Conservation (phyloP, 2,888 invertebrate species). For the Cataglyphis rosenhaueri region DNA sequence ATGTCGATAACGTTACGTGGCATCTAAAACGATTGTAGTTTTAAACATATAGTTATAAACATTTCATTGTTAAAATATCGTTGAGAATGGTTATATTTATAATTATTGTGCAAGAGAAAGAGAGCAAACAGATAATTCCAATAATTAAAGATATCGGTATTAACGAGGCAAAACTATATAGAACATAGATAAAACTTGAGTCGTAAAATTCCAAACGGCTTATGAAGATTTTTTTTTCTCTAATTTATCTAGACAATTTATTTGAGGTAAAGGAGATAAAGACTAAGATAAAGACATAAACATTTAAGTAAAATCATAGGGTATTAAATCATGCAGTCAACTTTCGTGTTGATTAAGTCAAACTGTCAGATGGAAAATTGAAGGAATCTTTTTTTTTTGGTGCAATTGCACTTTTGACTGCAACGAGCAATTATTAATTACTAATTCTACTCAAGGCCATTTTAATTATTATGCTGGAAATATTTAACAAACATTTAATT, state of each 20-base stretch:
- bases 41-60: conserved; percentile 66
- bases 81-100: conserved; percentile 31
- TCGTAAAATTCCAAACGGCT: conserved; percentile 49
- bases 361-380: conserved; percentile 55
- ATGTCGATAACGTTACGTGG: conserved; percentile 47
- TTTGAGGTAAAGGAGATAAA: neutral
- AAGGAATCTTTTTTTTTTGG: neutral
- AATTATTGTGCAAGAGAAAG: conserved; percentile 38
- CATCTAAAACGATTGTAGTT: conserved; percentile 6
- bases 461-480: conserved; percentile 22
- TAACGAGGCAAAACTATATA: neutral
- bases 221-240: conserved; percentile 1
- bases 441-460: conserved; percentile 5
- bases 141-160: conserved; percentile 20
- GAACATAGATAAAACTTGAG: conserved; percentile 3
- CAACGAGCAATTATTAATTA: conserved; percentile 31
- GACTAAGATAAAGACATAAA: conserved; percentile 71
- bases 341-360: conserved; percentile 15
- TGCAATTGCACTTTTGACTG: conserved; percentile 48
- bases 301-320: conserved; percentile 64
- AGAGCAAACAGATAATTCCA: conserved; percentile 19
- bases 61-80: conserved; percentile 43
- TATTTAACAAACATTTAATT: neutral
- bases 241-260: neutral
- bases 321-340: neutral